Evolutionary conservation across 2,888 invertebrate genomes (phyloP), one percentile per base, ranked within the genome.

Genomic region (Stenoptilia bipunctidactyla): DNA sequence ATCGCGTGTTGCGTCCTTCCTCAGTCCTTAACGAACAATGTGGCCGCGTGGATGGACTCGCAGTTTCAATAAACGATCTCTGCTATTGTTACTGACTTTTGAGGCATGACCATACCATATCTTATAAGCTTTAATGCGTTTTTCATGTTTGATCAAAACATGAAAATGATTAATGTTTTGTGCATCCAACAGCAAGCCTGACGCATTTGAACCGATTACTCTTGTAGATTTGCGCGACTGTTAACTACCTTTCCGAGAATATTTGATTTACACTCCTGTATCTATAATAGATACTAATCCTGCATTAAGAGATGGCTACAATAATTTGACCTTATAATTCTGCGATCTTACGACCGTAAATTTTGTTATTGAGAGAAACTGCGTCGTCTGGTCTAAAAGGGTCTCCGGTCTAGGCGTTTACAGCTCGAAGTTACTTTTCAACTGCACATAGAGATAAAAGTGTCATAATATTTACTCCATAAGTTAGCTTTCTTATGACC

Each of bases 401-500:
- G 9, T 4, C 30, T 12, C 2, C 9, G 30, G n/a, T 30, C 30
- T 30, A 30, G 30, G 30, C 30, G 12, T 8, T 60, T 56, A 58
- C 58, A 54, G 48, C 49, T 52, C 53, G 56, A 75, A 72, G 77
- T 80, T 79, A 75, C 76, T 76, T 77, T 75, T 75, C 66, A 63
- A 70, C 66, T 60, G 55, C 61, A 66, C 61, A 61, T 63, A 70
- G 64, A 73, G 70, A 79, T 80, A 80, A 79, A 79, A 76, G 66
- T 79, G 79, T 79, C 80, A 79, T 77, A 82, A 82, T 79, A 79
- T 80, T 77, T 80, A 79, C 71, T 67, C 68, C 63, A 79, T 83
- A 80, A 77, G 55, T 79, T 73, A 66, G 58, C 63, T 68, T 77
- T 75, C 74, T 80, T 80, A 82, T 76, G 73, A 71, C 67, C 72